Evolutionary conservation across 1,140 invertebrate species (phyloP).

Genomic region (Littorina saxatilis): DNA sequence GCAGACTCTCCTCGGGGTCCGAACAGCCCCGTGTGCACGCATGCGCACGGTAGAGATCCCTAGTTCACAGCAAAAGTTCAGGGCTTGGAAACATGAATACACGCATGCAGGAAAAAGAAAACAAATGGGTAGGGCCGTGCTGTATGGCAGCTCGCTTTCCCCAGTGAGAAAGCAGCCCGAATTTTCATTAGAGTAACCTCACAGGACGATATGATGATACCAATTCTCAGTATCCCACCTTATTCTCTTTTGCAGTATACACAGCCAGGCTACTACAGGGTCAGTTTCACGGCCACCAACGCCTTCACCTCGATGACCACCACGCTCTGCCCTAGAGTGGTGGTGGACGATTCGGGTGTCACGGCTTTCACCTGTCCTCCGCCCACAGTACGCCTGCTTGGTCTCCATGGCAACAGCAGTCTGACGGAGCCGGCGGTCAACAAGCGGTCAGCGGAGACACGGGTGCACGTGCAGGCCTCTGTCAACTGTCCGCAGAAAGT

Average conservation of each 20-base stretch:
- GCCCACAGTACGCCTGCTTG: slow-evolving; percentile 30
- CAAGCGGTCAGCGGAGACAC: slow-evolving; percentile 59
- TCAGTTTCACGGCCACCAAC: slow-evolving; percentile 61
- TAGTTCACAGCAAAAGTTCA: too few relatives aligned
- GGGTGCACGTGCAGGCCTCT: slow-evolving; percentile 47
- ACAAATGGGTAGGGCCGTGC: too few relatives aligned
- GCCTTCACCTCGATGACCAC: slow-evolving; percentile 56
- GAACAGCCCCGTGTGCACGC: too few relatives aligned
- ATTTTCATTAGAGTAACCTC: too few relatives aligned
- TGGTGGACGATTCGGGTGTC: slow-evolving; percentile 41
- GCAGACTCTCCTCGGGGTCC: too few relatives aligned
- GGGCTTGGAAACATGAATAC: too few relatives aligned
- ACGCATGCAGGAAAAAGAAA: too few relatives aligned
- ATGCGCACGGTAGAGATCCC: too few relatives aligned
- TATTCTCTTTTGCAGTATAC: slow-evolving; percentile 42
- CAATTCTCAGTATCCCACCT: too few relatives aligned
- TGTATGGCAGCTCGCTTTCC: too few relatives aligned
- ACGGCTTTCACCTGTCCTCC: slow-evolving; percentile 24
- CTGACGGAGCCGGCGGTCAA: slow-evolving; percentile 36
- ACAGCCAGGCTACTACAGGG: slow-evolving; percentile 51
- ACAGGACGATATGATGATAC: too few relatives aligned
- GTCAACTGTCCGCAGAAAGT: slow-evolving; percentile 43
- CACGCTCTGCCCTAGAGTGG: slow-evolving; percentile 63
- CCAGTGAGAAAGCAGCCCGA: too few relatives aligned
- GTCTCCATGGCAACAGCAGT: slow-evolving; percentile 4